phyloP scores from a whole-genome alignment of 2,797 vertebrate species.

The Scarus forsteni region DNA sequence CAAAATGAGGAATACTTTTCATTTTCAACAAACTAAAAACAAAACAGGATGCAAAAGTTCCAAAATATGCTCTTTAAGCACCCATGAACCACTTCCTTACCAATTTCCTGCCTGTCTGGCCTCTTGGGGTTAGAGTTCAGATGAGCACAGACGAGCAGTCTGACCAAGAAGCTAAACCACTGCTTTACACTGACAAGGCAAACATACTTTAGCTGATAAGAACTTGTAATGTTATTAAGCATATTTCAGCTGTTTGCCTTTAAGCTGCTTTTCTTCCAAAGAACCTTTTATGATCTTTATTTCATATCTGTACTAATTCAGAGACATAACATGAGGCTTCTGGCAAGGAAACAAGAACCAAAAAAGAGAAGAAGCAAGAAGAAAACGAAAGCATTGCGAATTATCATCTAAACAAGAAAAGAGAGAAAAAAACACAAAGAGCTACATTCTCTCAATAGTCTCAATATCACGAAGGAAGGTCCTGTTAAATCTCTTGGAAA shows the following conservation, averaged over 20 bases:
- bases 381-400: constrained; percentile 7
- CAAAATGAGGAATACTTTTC: not conserved
- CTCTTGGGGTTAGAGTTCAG: constrained; percentile 75
- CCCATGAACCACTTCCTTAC: constrained; percentile 75
- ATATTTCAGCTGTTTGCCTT: constrained; percentile 16
- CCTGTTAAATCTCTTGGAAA: constrained; percentile 14
- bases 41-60: constrained; percentile 73
- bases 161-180: constrained; percentile 30
- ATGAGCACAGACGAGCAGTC: constrained; percentile 23
- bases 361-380: constrained; percentile 41
- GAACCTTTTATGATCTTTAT: constrained; percentile 25
- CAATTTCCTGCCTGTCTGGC: constrained; percentile 80
- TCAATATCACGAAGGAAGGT: constrained; percentile 26
- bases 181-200: constrained; percentile 5
- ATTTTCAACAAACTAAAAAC: constrained; percentile 44
- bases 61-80: constrained; percentile 59
- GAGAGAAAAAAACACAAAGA: not conserved
- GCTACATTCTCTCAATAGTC: constrained; percentile 18
- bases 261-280: constrained; percentile 2
- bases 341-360: constrained; percentile 13
- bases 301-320: constrained; percentile 13
- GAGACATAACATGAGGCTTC: constrained; percentile 10
- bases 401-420: not conserved
- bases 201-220: not conserved
- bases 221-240: constrained; percentile 13